Base-by-base conservation (phyloP, 2,888 invertebrate species). In the Caenorhabditis uteleia region DNA sequence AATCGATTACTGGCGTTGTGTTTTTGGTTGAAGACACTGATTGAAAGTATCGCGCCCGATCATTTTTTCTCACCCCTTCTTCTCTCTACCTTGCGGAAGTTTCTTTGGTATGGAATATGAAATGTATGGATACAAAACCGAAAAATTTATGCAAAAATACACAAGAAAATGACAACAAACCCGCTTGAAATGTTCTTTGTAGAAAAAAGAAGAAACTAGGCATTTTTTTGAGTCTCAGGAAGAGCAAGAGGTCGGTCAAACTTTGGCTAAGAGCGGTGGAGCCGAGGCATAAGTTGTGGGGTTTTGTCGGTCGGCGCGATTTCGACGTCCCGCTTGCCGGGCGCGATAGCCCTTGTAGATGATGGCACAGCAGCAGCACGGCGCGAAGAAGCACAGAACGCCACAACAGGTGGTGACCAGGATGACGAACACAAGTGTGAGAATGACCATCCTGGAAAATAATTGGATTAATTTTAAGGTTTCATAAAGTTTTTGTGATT, bases 391-490 rank as follows among this genome's bases (percentile, higher is more conserved):
- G 44, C 75, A 75, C 21, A 70, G 53, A 4, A 69, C 65, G 27
- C 75, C 73, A 38, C 72, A 75, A 46, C 75, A 75, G 8, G 64
- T 59, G 20, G 67, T 65, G 21, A 75, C 29, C 25, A 60, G 45
- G 14, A 73, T 43, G 5, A 75, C 69, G 49, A 70, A 71, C 51
- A 71, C 31, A 8, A 75, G 56, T 6, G 73, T 75, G 47, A 75
- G 68, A 8, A 73, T 50, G 21, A 73, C 68, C 75, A 75, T 75
- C 73, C 75, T 75, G 69, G 49, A 75, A 62, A n/a, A 20, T n/a
- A 18, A 10, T 33, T 39, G 7, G 20, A 7, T 33, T 53, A 34
- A 1, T 7, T 36, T 43, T 18, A 18, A 2, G 21, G 23, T 31
- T 33, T 1, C 34, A 16, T 20, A 1, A 55, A 46, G 2, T 12